phyloP scores from a whole-genome alignment of 2,888 invertebrate genomes.

The Nasonia oneida region DNA sequence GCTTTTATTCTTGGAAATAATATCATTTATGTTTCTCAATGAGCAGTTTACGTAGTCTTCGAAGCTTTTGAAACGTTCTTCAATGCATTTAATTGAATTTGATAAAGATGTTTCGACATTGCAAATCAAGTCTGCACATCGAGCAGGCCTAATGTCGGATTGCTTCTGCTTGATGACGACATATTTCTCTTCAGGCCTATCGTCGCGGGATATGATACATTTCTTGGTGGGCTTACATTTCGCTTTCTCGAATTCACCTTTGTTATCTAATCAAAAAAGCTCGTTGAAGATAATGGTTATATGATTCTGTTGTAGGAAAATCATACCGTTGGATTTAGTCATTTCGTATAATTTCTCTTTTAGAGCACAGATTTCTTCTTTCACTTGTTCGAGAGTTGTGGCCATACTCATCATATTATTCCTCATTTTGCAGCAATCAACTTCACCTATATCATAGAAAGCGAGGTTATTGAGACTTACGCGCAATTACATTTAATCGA shows the following conservation, averaged over 20 bases:
- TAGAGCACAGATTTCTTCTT: constrained; percentile 37
- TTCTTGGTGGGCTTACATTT: neutral
- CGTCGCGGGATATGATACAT: neutral
- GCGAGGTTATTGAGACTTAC: neutral
- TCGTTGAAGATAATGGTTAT: neutral
- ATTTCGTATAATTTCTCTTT: constrained; percentile 32
- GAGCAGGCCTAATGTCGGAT: constrained; percentile 21
- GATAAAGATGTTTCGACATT: constrained; percentile 20
- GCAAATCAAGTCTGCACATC: constrained; percentile 34
- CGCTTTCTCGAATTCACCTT: neutral
- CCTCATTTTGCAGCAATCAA: constrained; percentile 22
- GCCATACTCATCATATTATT: neutral
- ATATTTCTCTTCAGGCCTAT: constrained; percentile 31
- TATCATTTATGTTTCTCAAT: constrained; percentile 40
- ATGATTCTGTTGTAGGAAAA: neutral
- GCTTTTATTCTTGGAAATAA: constrained; percentile 33
- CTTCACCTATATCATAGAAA: neutral
- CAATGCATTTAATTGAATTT: constrained; percentile 25
- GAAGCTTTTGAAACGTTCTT: constrained; percentile 30
- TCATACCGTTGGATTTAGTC: neutral
- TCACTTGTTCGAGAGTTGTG: constrained; percentile 8
- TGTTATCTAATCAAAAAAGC: neutral
- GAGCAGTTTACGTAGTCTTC: constrained; percentile 51
- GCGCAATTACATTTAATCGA: neutral
- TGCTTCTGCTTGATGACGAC: constrained; percentile 35